These are phyloP conservation scores for Phenganax stokvisi DNA, from an alignment of 92 coral and sea anemone genomes.

Conservation along the genomic window DNA sequence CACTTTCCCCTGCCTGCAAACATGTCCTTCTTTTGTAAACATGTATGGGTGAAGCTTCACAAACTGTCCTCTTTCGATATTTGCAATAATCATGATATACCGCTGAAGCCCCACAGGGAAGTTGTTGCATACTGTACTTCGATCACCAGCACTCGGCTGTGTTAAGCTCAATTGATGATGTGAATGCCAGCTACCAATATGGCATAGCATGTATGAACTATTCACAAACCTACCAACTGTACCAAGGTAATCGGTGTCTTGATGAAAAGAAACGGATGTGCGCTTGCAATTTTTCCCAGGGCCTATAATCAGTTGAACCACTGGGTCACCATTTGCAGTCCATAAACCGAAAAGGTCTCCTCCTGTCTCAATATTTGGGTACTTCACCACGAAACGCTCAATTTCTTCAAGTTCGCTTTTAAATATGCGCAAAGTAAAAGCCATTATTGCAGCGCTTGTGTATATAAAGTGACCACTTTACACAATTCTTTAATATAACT, in stretches of 20 bases:
- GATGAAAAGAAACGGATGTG: conserved; percentile 62
- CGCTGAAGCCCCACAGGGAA: conserved; percentile 65
- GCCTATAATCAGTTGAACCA: conserved; percentile 46
- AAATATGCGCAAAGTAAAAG: conserved; percentile 40
- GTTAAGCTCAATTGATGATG: conserved; percentile 68
- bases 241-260: conserved; percentile 65
- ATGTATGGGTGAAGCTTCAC: conserved; percentile 34
- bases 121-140: conserved; percentile 61
- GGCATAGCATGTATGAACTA: conserved; percentile 61
- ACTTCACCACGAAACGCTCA: conserved; percentile 26
- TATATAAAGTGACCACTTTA: not conserved
- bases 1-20: conserved; percentile 14
- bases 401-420: conserved; percentile 53
- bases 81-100: conserved; percentile 73
- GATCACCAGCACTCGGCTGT: conserved; percentile 74
- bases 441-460: not conserved
- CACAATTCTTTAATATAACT: not conserved
- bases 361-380: conserved; percentile 48
- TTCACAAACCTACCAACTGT: conserved; percentile 66
- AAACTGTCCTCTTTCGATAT: conserved; percentile 35
- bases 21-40: conserved; percentile 24
- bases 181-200: conserved; percentile 96
- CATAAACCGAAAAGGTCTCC: conserved; percentile 75
- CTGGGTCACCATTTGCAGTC: conserved; percentile 58
- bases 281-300: conserved; percentile 58